phyloP scores from a whole-genome alignment of 2,888 invertebrate species.

The Mythimna ferrago region DNA sequence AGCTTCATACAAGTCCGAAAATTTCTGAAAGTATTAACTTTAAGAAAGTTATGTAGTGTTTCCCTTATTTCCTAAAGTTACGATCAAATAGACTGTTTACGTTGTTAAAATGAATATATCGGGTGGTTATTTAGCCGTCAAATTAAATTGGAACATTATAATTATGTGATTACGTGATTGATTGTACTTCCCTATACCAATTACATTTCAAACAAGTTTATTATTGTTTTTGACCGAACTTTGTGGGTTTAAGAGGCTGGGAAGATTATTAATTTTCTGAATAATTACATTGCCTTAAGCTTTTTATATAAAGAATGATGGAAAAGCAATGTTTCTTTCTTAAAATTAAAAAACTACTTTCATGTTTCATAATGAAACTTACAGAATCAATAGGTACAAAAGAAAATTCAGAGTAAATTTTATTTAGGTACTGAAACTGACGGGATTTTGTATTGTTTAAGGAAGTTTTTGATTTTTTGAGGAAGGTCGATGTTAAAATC shows the following conservation, averaged over 20 bases:
- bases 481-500: neutral
- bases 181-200: conserved; percentile 30
- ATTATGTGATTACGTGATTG: conserved; percentile 34
- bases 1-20: conserved; percentile 31
- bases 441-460: neutral
- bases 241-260: neutral
- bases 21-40: conserved; percentile 24
- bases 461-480: conserved; percentile 4
- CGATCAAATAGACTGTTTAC: conserved; percentile 1
- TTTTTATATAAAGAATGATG: neutral
- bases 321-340: no score
- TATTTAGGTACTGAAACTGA: neutral
- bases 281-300: neutral
- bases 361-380: neutral
- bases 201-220: conserved; percentile 7
- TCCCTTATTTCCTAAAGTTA: conserved; percentile 6
- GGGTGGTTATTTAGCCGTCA: conserved; percentile 5
- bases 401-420: neutral
- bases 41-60: conserved; percentile 32
- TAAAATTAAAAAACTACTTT: no score
- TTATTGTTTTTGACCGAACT: conserved; percentile 14
- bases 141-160: conserved; percentile 25
- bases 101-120: conserved; percentile 6
- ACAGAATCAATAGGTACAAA: neutral
- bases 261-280: neutral